These are phyloP conservation scores for Lysiphlebus fabarum DNA, from an alignment of 1,140 invertebrate species.

Conservation along the genomic window DNA sequence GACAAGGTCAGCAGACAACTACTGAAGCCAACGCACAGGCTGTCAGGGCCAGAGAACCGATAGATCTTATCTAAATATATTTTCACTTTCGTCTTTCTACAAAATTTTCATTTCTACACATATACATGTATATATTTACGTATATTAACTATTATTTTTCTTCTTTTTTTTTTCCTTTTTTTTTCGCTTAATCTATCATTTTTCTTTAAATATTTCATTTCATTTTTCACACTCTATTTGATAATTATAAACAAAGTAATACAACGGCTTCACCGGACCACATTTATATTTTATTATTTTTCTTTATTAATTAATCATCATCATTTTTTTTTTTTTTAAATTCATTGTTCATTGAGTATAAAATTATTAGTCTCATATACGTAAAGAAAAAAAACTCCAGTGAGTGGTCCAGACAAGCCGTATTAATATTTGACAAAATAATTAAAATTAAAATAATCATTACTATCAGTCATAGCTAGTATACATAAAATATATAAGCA, in stretches of 20 bases:
- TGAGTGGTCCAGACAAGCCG: no score
- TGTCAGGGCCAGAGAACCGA: constrained; percentile 29
- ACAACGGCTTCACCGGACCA: not conserved
- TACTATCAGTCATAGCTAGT: no score
- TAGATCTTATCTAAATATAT: constrained; percentile 17
- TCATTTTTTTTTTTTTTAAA: no score
- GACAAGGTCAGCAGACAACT: constrained; percentile 38
- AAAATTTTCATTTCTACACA: constrained; percentile 13
- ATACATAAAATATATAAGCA: no score
- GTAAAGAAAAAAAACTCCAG: no score
- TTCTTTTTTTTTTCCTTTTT: constrained; percentile 17
- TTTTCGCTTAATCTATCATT: constrained; percentile 16
- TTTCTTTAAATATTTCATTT: constrained; percentile 11
- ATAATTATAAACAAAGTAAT: constrained; percentile 1
- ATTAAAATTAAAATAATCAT: no score
- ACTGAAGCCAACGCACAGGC: constrained; percentile 38
- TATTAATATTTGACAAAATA: no score
- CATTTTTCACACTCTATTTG: constrained; percentile 9
- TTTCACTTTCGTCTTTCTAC: constrained; percentile 11
- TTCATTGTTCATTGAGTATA: not conserved
- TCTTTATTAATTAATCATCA: no score
- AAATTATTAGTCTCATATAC: no score
- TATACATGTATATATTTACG: constrained; percentile 7
- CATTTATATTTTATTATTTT: no score
- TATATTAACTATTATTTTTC: constrained; percentile 19